These are phyloP conservation scores for Apis mellifera DNA, from an alignment of 1,140 invertebrate species.

Conservation along the genomic window Amel_HAv3.1 CM009940.2:11398501-11399000, in stretches of 20 bases:
- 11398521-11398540: background rate
- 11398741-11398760: constrained; percentile 25
- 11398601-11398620: background rate
- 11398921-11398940: constrained; percentile 71
- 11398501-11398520: too few relatives aligned
- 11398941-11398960: constrained; percentile 70
- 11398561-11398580: too few relatives aligned
- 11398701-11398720: constrained; percentile 47
- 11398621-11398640: constrained; percentile 19
- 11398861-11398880: constrained; percentile 73
- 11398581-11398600: background rate
- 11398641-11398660: constrained; percentile 29
- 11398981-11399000: constrained; percentile 45
- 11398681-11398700: constrained; percentile 13
- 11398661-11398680: constrained; percentile 4
- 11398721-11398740: background rate
- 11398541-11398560: background rate
- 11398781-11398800: background rate
- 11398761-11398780: background rate
- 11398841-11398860: constrained; percentile 62
- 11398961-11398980: constrained; percentile 74
- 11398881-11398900: constrained; percentile 69
- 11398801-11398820: background rate
- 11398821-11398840: constrained; percentile 37
- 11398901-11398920: constrained; percentile 58